Percentiles rank a stretch among this genome's conserved stretches.
phyloP scores from a whole-genome alignment of 2,113 vertebrate genomes.

The Kobus ellipsiprymnus region DNA sequence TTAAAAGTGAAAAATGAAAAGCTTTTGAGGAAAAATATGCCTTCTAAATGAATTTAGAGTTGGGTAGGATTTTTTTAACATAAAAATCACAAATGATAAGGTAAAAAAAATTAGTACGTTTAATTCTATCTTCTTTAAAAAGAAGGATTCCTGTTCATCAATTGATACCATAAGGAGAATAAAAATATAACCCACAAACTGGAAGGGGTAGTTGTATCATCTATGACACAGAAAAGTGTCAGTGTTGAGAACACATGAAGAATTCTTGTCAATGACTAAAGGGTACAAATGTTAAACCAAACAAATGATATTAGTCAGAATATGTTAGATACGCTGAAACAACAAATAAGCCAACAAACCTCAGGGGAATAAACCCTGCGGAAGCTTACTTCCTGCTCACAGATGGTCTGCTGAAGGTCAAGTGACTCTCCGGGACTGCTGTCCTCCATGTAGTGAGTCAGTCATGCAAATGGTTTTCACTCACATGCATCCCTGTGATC shows the following conservation, averaged over 20 bases:
- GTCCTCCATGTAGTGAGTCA: background rate
- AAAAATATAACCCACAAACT: background rate
- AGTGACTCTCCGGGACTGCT: background rate
- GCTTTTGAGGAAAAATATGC: background rate
- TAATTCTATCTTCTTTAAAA: background rate
- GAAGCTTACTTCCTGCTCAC: background rate
- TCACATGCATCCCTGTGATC: background rate
- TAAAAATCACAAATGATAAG: background rate
- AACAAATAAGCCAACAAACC: background rate
- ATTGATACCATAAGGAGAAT: background rate
- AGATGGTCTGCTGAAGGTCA: background rate
- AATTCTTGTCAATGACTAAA: background rate
- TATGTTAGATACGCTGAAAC: background rate
- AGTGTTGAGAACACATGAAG: background rate
- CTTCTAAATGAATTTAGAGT: background rate
- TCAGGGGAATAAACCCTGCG: background rate
- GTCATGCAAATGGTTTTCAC: background rate
- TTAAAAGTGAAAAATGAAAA: background rate
- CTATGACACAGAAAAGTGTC: background rate
- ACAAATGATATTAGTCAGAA: background rate
- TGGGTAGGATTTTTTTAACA: background rate
- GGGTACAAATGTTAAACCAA: background rate
- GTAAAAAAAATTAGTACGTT: background rate
- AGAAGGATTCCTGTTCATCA: background rate
- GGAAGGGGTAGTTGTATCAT: background rate